Conservation (phyloP, 53 echinoderm and acorn worm genomes). For the Paelopatides confundens region DNA sequence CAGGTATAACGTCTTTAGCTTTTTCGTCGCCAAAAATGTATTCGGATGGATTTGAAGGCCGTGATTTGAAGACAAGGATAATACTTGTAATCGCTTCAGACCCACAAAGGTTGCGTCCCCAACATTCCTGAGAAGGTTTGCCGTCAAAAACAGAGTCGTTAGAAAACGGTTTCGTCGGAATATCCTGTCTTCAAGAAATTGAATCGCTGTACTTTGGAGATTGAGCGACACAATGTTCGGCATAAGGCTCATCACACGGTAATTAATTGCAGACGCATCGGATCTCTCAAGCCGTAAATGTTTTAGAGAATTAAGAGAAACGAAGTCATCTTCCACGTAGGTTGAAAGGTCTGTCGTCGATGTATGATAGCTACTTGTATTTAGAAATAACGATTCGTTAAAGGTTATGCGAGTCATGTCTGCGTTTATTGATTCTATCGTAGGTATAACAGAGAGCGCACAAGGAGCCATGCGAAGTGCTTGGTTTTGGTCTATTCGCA, state of each 20-base stretch:
- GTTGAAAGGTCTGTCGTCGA: neutral
- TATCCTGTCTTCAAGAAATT: constrained; percentile 18
- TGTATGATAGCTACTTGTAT: neutral
- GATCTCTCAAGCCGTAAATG: constrained; percentile 32
- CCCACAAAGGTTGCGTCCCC: constrained; percentile 32
- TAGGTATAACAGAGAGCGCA: constrained; percentile 24
- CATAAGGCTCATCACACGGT: constrained; percentile 41
- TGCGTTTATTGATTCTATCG: constrained; percentile 30
- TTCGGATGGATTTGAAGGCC: constrained; percentile 41
- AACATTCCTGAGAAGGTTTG: constrained; percentile 23
- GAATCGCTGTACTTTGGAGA: constrained; percentile 17
- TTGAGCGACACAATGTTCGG: constrained; percentile 26
- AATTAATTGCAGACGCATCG: constrained; percentile 38
- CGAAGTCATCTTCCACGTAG: neutral
- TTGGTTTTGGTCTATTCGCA: constrained; percentile 42
- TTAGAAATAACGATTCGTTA: constrained; percentile 31
- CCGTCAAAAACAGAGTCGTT: constrained; percentile 8
- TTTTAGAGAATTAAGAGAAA: neutral
- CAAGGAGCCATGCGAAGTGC: constrained; percentile 30
- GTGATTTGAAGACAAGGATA: constrained; percentile 19
- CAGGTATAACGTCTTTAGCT: constrained; percentile 31
- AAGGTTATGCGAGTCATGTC: constrained; percentile 35
- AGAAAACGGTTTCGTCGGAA: constrained; percentile 22
- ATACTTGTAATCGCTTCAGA: constrained; percentile 18
- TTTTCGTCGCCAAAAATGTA: constrained; percentile 23